Evolutionary conservation across 2,113 vertebrate species (phyloP), one percentile per base, ranked within the genome.

Genomic region (Pontoporia blainvillei): DNA sequence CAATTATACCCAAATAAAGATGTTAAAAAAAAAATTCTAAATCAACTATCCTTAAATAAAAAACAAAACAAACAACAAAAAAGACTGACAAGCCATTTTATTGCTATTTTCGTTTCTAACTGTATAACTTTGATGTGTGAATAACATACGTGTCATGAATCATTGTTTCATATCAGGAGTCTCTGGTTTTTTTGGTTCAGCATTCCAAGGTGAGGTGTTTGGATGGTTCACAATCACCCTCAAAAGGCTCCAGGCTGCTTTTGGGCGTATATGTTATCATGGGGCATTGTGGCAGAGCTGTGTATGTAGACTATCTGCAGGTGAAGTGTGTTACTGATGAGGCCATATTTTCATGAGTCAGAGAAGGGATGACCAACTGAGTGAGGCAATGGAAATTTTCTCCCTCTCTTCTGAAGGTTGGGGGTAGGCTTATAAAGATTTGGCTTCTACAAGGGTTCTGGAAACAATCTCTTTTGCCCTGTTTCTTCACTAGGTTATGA

Each of bases 81-180:
- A 12, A 54, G 20, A 52, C 31, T 29, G 2, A 64, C 6, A 90
- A 61, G 9, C 8, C 3, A 44, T 94, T 75, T 93, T 86, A 66
- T 67, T 72, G 23, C 21, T 44, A 87, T 72, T 94, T 82, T 79
- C 5, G 31, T 69, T 85, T 92, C 20, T 76, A 69, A 81, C 13
- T 69, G 6, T 39, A 41, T 49, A 57, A 57, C 34, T 75, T 54
- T 5, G 2, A 41, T 62, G 29, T 69, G 9, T 59, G 5, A 82
- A 44, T 54, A 41, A 59, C 31, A 27, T 64, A 59, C 4, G 7
- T 95, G 25, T 69, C 31, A 61, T 9, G 34, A 62, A 27, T 86
- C 57, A 41, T 39, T 76, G 29, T 59, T 78, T 23, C 17, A 4
- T 76, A n/a, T 52, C 27, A 57, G 39, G 4, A 20, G 6, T 83